phyloP scores from a whole-genome alignment of 2,113 vertebrate species.

The Gavia stellata region DNA sequence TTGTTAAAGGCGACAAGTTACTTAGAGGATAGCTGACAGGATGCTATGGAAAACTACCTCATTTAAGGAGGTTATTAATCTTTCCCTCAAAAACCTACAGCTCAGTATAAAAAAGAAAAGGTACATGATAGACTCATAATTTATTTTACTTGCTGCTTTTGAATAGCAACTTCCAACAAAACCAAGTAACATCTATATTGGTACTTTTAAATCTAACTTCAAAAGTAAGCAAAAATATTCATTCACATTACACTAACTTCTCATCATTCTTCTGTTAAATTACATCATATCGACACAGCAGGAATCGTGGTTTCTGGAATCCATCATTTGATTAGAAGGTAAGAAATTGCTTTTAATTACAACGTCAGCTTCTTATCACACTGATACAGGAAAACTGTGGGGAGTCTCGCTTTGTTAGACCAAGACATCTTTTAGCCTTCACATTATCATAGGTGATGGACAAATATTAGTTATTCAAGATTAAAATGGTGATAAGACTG shows the following conservation, averaged over 20 bases:
- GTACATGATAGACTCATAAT: rapidly evolving
- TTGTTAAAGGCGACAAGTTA: not conserved
- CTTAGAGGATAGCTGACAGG: not conserved
- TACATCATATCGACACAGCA: not conserved
- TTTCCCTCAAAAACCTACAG: not conserved
- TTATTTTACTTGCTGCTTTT: not conserved
- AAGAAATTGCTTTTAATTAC: slow-evolving; percentile 23
- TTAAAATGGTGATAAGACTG: not conserved
- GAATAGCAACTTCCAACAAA: not conserved
- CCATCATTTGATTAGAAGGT: not conserved
- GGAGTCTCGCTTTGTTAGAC: not conserved
- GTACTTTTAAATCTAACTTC: not conserved
- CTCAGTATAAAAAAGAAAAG: not conserved
- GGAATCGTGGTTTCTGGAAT: not conserved
- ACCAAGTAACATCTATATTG: not conserved
- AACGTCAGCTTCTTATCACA: not conserved
- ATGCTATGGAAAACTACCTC: not conserved
- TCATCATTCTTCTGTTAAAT: not conserved
- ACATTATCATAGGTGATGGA: not conserved
- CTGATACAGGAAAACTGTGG: not conserved
- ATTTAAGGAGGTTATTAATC: not conserved
- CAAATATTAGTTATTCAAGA: not conserved
- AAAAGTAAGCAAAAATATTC: not conserved
- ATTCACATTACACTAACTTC: not conserved
- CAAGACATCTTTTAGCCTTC: not conserved